phyloP scores from a whole-genome alignment of 1,140 invertebrate species.

The Cydia strobilella region DNA sequence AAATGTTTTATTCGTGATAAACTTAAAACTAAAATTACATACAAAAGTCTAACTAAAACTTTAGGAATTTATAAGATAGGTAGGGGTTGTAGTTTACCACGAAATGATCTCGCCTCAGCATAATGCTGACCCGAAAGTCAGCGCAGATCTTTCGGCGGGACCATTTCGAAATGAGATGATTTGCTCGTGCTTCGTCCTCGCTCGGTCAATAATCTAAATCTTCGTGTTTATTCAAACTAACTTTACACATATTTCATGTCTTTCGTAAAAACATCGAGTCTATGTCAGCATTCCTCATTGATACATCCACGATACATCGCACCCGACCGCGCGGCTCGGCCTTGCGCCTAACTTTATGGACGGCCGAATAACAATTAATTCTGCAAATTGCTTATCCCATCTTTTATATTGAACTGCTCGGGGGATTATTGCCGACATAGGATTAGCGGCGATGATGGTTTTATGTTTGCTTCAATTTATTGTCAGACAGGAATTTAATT shows the following conservation, averaged over 20 bases:
- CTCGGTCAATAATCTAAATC: too few relatives aligned
- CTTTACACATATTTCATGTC: neutral
- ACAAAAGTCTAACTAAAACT: too few relatives aligned
- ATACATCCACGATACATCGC: neutral
- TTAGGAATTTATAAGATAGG: too few relatives aligned
- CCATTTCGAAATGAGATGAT: too few relatives aligned
- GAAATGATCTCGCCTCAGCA: too few relatives aligned
- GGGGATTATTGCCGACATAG: constrained; percentile 17
- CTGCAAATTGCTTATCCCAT: constrained; percentile 31
- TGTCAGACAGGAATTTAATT: constrained; percentile 4
- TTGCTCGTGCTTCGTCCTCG: too few relatives aligned
- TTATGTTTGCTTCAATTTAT: neutral
- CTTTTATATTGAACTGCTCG: constrained; percentile 22
- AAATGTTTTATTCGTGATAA: too few relatives aligned
- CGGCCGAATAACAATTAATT: constrained; percentile 29
- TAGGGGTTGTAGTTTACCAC: too few relatives aligned
- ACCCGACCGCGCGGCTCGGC: neutral
- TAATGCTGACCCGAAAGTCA: too few relatives aligned
- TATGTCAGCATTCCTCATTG: constrained; percentile 1
- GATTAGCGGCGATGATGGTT: neutral
- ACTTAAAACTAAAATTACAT: too few relatives aligned
- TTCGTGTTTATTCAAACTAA: too few relatives aligned
- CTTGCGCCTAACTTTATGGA: constrained; percentile 11
- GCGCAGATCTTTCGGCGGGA: too few relatives aligned
- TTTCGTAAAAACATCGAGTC: neutral